Evolutionary conservation across 2,888 invertebrate genomes (phyloP).

Genomic region (Antheraea assamensis): DNA sequence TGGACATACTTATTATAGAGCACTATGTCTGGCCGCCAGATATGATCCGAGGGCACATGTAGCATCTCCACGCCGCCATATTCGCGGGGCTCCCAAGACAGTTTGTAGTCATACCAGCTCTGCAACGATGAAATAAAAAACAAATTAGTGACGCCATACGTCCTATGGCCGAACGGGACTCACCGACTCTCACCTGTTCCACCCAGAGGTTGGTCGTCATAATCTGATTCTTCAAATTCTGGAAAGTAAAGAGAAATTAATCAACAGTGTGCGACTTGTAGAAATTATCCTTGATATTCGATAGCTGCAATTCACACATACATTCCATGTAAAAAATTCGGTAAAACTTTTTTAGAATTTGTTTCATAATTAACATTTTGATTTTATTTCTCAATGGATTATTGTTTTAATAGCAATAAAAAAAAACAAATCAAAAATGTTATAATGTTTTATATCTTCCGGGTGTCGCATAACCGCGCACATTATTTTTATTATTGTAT

Average conservation of each 20-base stretch:
- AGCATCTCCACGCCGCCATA: constrained; percentile 97
- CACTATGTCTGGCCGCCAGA: constrained; percentile 98
- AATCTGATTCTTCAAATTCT: constrained; percentile 97
- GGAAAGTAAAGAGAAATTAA: constrained; percentile 54
- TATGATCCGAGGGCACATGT: constrained; percentile 97
- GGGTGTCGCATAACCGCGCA: too few species aligned
- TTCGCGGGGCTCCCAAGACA: constrained; percentile 97
- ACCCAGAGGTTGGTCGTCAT: constrained; percentile 98
- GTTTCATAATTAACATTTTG: too few species aligned
- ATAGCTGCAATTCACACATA: too few species aligned
- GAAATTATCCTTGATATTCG: not conserved
- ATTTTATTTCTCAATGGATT: too few species aligned
- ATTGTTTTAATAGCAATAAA: too few species aligned
- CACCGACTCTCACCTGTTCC: constrained; percentile 77
- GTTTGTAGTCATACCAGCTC: constrained; percentile 97
- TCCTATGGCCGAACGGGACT: not conserved
- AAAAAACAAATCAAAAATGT: too few species aligned
- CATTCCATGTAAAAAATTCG: too few species aligned
- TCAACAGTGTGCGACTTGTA: not conserved
- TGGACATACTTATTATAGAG: constrained; percentile 93
- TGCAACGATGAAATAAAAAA: constrained; percentile 55
- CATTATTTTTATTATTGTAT: too few species aligned
- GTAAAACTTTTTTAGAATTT: too few species aligned
- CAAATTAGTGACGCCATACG: not conserved
- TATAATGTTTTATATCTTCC: too few species aligned